Conservation (phyloP, 2,888 invertebrate genomes). For the Rutpela maculata region DNA sequence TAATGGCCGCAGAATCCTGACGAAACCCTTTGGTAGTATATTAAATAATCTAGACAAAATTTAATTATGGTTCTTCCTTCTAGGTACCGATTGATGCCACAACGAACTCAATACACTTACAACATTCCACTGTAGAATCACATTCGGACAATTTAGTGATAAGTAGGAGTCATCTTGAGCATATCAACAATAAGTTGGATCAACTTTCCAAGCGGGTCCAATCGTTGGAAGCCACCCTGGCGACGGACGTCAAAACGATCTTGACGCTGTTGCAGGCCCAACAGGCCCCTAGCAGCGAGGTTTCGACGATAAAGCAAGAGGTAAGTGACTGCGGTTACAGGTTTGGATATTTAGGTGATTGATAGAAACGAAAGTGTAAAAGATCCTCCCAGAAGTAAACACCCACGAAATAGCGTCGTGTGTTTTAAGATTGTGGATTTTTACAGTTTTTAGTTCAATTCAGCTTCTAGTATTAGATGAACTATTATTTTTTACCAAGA, state of each 20-base stretch:
- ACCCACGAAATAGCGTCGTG: too few species aligned
- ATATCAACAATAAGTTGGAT: constrained; percentile 80
- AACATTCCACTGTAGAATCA: constrained; percentile 69
- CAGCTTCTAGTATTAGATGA: neutral
- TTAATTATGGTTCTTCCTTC: constrained; percentile 56
- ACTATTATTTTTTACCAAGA: neutral
- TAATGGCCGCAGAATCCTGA: too few species aligned
- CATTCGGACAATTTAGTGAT: constrained; percentile 71
- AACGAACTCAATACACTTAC: constrained; percentile 56
- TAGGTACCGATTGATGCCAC: constrained; percentile 53
- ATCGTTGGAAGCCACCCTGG: constrained; percentile 83
- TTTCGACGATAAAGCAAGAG: constrained; percentile 55
- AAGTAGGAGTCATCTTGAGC: constrained; percentile 73
- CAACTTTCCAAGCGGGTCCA: constrained; percentile 82
- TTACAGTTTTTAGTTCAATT: neutral
- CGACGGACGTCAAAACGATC: constrained; percentile 84
- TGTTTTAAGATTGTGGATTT: too few species aligned
- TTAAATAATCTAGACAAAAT: constrained; percentile 48
- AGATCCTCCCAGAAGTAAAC: too few species aligned
- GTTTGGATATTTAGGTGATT: too few species aligned
- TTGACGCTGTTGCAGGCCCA: constrained; percentile 72
- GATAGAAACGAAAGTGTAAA: too few species aligned
- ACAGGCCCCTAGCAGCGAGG: constrained; percentile 49
- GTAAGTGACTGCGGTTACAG: constrained; percentile 35
- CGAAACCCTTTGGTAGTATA: too few species aligned